Base-by-base conservation (phyloP, 2,888 invertebrate genomes). In the Hesperia comma region DNA sequence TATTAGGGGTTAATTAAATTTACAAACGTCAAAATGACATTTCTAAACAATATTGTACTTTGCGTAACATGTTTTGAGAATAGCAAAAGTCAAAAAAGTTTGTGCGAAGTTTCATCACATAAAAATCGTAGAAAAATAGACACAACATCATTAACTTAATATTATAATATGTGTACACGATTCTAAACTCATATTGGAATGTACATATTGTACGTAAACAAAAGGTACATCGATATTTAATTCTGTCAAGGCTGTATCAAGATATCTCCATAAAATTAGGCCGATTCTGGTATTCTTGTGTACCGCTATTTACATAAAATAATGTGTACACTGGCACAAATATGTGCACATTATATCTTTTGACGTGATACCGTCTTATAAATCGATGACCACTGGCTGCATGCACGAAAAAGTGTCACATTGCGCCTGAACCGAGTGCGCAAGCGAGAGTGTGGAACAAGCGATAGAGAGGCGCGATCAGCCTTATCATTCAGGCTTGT, bases 1-100 rank as follows among this genome's bases (percentile, higher is more conserved):
- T 68, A 69, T 70, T 67, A 71, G 61, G 56, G 66, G 61, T 64
- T 60, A 61, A 40, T 57, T 43, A 33, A 63, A 19, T 40, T 63
- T 56, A 1, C 21, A 19, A 46, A 63, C 26, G 56, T 37, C 21
- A 26, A 41, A 61, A 40, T 21, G 6, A 51, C n/a, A 10, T 26
- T 32, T 21, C 5, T 46, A 15, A 58, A 58, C 46, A 46, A 46
- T n/a, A n/a, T 14, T 26, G 1, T 14, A 56, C 32, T 60, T 60
- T 46, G 32, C 37, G 61, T 51, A 61, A 61, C 61, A 61, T 61
- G 61, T 37, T 61, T 61, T 61, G 61, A 4, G 51, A 61, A 61
- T 33, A 32, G n/a, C 14, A 43, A 43, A 7, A 60, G 14, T 6
- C n/a, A 6, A 40, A 17, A 37, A 37, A 51, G 14, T 26, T 51